Conservation (phyloP, 1,140 invertebrate species). For the Drosophila grimshawi region DNA sequence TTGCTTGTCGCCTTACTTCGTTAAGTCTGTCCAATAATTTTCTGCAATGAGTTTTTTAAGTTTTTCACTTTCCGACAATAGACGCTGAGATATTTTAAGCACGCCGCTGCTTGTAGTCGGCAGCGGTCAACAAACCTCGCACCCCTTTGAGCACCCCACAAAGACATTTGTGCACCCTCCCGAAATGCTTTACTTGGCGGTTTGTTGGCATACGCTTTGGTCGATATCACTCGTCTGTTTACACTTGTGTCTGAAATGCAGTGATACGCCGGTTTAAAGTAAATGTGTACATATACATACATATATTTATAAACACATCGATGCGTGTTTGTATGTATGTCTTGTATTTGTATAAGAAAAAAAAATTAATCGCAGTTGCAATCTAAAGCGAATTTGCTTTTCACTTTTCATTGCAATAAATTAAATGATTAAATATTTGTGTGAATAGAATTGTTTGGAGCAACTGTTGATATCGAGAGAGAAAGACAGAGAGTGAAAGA, state of each 20-base stretch:
- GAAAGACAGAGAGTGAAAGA: not conserved
- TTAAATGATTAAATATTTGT: constrained; percentile 9
- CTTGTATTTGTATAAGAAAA: not conserved
- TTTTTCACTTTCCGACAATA: not conserved
- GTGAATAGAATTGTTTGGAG: constrained; percentile 7
- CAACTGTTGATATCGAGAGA: constrained; percentile 28
- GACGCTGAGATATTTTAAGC: constrained; percentile 9
- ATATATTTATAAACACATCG: not conserved
- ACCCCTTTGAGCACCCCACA: not conserved
- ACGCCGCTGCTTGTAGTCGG: not conserved
- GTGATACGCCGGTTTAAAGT: not conserved
- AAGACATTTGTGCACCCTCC: not conserved
- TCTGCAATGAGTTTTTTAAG: constrained; percentile 4
- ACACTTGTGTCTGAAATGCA: constrained; percentile 1
- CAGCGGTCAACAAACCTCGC: constrained; percentile 2
- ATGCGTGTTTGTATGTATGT: too few relatives aligned
- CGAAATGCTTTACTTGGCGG: constrained; percentile 11
- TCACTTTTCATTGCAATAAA: not conserved
- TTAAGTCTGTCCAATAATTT: constrained; percentile 15
- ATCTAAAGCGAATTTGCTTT: not conserved
- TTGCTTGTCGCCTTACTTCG: constrained; percentile 17
- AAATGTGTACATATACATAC: not conserved
- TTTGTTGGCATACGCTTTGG: not conserved
- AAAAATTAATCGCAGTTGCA: not conserved
- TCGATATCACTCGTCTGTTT: constrained; percentile 6